Conservation (phyloP, 2,113 vertebrate genomes). For the Gracilinanus agilis region DNA sequence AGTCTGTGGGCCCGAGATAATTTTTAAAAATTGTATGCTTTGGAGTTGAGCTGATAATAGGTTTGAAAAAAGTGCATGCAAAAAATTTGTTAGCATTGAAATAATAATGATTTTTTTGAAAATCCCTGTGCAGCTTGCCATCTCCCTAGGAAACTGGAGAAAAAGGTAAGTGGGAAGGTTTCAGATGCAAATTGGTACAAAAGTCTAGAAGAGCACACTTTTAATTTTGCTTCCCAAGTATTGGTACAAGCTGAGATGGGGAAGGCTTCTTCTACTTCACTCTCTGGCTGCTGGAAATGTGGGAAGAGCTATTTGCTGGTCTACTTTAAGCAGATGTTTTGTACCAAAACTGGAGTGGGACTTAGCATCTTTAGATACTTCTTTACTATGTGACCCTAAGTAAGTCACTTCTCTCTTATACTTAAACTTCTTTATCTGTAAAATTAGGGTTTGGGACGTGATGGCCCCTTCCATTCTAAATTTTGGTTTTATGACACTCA, state of each 20-base stretch:
- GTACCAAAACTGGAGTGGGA: not conserved
- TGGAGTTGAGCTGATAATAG: not conserved
- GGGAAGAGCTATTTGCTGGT: not conserved
- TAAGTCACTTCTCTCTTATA: not conserved
- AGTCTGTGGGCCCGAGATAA: not conserved
- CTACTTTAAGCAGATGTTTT: not conserved
- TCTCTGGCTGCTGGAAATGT: not conserved
- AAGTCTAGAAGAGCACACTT: not conserved
- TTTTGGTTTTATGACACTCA: not conserved
- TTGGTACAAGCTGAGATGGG: not conserved
- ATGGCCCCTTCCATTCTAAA: not conserved
- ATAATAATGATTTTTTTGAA: not conserved
- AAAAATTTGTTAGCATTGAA: not conserved
- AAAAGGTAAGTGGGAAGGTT: not conserved
- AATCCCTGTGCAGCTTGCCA: not conserved
- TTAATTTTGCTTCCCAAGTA: not conserved
- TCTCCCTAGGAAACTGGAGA: not conserved
- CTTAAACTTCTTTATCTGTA: not conserved
- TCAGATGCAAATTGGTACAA: not conserved
- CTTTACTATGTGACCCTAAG: not conserved
- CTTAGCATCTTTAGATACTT: not conserved
- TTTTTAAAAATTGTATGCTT: not conserved
- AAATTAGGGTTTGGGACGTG: not conserved
- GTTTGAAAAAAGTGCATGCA: not conserved
- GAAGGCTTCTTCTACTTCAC: not conserved